A percentile compares a stretch with the other conserved stretches of the same genome.
These are phyloP conservation scores for Asarcornis scutulata DNA, from an alignment of 2,113 vertebrate species.

Conservation along the genomic window DNA sequence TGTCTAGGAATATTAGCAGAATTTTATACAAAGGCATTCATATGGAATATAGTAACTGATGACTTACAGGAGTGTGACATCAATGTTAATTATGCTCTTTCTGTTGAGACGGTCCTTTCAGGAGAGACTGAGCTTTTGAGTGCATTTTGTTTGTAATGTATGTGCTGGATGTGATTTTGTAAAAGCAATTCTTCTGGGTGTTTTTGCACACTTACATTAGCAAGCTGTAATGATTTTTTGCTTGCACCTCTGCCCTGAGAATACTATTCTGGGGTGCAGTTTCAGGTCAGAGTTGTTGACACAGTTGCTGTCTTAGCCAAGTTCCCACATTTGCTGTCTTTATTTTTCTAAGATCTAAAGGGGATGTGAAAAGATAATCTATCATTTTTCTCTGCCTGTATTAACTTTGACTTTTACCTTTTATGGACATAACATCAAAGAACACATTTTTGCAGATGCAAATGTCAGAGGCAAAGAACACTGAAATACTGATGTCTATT, in stretches of 20 bases:
- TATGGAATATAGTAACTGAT: conserved; percentile 34
- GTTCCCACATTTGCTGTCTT: conserved; percentile 16
- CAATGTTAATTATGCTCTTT: conserved; percentile 50
- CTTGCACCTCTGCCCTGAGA: neutral
- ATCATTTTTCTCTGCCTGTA: neutral
- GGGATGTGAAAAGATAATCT: neutral
- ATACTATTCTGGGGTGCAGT: neutral
- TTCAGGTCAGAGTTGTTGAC: neutral
- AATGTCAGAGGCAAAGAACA: neutral
- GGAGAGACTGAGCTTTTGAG: neutral
- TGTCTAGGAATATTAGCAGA: conserved; percentile 21
- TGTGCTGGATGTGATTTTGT: neutral
- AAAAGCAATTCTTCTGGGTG: neutral
- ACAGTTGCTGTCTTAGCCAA: neutral
- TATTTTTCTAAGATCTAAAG: neutral
- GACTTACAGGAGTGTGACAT: conserved; percentile 57
- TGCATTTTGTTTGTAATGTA: neutral
- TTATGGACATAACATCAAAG: neutral
- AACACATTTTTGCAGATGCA: neutral
- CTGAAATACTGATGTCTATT: neutral
- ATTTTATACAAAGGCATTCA: conserved; percentile 26
- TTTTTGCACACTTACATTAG: neutral
- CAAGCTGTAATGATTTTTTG: neutral
- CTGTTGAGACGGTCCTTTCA: conserved; percentile 36
- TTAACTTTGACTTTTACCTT: conserved; percentile 26